Base-by-base conservation (phyloP, 1,140 invertebrate species). In the Heliconius congener region DNA sequence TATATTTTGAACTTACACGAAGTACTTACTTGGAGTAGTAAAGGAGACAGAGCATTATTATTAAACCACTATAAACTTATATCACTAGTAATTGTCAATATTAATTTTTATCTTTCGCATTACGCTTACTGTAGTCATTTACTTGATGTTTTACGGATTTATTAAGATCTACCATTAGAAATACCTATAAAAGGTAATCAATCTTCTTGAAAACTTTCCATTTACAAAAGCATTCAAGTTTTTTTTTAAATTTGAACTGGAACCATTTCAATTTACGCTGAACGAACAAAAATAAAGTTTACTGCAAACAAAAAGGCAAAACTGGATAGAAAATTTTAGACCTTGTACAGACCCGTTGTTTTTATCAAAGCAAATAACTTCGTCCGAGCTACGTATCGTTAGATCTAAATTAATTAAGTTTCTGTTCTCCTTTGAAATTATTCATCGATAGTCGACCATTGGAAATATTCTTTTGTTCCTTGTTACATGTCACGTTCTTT, bases 221-320 rank as follows among this genome's bases (percentile, higher is more conserved):
- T 19, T 55, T 55, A 39, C 30, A 76, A 30, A 18, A 66, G 9
- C 27, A 18, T 30, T 66, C 23, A 66, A 23, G 55, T 23, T 60
- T 60, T 72, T 39, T 34, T 18, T 66, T 46, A n/a, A 60, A 76
- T 66, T 70, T 19, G 42, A 71, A 77, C 5, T 71, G 27, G 52
- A 39, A 46, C 30, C 60, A 66, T 66, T 66, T 66, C 27, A 27
- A 66, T 30, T 66, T 66, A 16, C n/a, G 13, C 60, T 13, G 60
- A 66, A 66, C 60, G 27, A 30, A 66, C 23, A 71, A 72, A 71
- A 77, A 77, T 71, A 77, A 77, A 71, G 57, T 77, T 77, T 71
- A 77, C 70, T 50, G 39, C 9, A 70, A 71, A 46, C 39, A 71
- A 72, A 72, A 72, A 72, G 23, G 34, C 39, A 72, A 71, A 77